Conservation (phyloP, 2,888 invertebrate genomes). For the Cosmia trapezina region DNA sequence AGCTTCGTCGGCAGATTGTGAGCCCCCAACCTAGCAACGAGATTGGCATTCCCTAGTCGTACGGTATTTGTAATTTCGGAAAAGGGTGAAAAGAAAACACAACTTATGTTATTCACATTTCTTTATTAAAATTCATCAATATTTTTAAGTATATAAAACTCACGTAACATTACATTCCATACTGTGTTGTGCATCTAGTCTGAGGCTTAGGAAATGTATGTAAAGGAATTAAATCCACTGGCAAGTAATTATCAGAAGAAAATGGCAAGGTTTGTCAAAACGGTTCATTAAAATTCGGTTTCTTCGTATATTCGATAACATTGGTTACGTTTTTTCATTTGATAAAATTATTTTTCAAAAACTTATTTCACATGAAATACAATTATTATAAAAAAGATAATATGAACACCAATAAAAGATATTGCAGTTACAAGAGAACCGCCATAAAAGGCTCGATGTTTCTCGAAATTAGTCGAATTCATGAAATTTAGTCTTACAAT, state of each 20-base stretch:
- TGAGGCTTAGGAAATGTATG: slow-evolving; percentile 16
- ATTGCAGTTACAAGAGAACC: slow-evolving; percentile 36
- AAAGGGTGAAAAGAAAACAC: slow-evolving; percentile 11
- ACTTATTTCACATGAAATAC: slow-evolving; percentile 35
- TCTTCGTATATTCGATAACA: neutral
- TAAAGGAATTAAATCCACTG: slow-evolving; percentile 42
- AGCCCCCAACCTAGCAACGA: neutral
- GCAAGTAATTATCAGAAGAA: slow-evolving; percentile 50
- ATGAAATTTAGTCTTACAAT: slow-evolving; percentile 59
- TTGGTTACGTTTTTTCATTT: slow-evolving; percentile 2
- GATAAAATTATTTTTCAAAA: slow-evolving; percentile 7
- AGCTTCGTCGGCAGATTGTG: no score
- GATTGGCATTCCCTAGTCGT: neutral
- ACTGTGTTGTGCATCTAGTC: slow-evolving; percentile 59
- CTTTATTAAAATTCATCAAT: slow-evolving; percentile 67
- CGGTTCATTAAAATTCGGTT: slow-evolving; percentile 22
- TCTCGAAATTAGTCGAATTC: slow-evolving; percentile 50
- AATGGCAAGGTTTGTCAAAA: slow-evolving; percentile 54
- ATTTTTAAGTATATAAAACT: slow-evolving; percentile 63
- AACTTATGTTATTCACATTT: slow-evolving; percentile 58
- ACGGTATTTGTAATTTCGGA: neutral
- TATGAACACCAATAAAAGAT: slow-evolving; percentile 50
- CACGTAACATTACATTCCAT: slow-evolving; percentile 53
- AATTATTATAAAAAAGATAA: slow-evolving; percentile 46
- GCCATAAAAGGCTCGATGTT: slow-evolving; percentile 55